Conservation (phyloP, 2,888 invertebrate genomes). For the Bombyx huttoni region DNA sequence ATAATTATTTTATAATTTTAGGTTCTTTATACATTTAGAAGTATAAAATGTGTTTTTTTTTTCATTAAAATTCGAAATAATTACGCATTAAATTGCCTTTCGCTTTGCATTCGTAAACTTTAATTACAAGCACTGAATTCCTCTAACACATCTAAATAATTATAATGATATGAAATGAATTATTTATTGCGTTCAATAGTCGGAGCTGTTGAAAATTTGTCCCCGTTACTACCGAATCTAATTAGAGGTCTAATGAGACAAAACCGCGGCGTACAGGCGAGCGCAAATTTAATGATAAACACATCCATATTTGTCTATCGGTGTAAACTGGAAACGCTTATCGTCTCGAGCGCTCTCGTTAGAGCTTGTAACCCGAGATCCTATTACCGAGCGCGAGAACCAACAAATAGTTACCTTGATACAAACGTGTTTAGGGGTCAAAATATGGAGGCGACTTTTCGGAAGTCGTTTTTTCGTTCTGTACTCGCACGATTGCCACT, state of each 20-base stretch:
- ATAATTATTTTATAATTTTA: no score
- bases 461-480: slow-evolving; percentile 36
- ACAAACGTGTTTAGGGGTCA: slow-evolving; percentile 19
- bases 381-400: slow-evolving; percentile 34
- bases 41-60: no score
- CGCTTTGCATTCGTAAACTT: neutral
- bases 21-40: neutral
- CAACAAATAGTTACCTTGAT: slow-evolving; percentile 32
- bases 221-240: slow-evolving; percentile 28
- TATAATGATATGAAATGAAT: slow-evolving; percentile 8
- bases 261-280: slow-evolving; percentile 33
- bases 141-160: slow-evolving; percentile 1
- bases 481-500: slow-evolving; percentile 68
- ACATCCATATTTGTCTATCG: slow-evolving; percentile 71
- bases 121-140: slow-evolving; percentile 1
- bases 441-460: slow-evolving; percentile 26
- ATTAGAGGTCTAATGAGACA: slow-evolving; percentile 52
- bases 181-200: slow-evolving; percentile 4
- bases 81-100: neutral
- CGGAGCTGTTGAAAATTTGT: slow-evolving; percentile 30
- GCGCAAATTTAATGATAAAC: slow-evolving; percentile 65
- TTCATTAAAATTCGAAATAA: no score
- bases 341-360: slow-evolving; percentile 57
- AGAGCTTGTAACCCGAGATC: slow-evolving; percentile 62
- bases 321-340: slow-evolving; percentile 57